phyloP scores from a whole-genome alignment of 1,140 invertebrate genomes.

The Apis cerana region DNA sequence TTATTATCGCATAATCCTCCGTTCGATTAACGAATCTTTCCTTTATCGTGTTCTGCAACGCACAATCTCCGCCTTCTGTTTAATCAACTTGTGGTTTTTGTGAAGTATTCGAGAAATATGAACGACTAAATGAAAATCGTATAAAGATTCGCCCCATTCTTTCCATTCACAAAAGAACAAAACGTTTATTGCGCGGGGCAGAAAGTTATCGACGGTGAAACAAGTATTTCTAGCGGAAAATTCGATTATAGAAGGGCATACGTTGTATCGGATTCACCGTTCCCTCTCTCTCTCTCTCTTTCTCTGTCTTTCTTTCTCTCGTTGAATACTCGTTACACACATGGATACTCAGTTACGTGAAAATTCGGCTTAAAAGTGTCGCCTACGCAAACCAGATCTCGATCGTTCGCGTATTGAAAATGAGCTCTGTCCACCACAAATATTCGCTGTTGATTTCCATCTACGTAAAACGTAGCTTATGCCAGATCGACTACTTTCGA shows the following conservation, averaged over 20 bases:
- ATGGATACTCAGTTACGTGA: neutral
- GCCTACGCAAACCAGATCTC: neutral
- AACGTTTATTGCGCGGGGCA: neutral
- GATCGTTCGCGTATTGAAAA: neutral
- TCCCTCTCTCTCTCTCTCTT: neutral
- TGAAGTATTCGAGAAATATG: neutral
- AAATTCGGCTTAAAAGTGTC: conserved; percentile 19
- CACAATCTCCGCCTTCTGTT: neutral
- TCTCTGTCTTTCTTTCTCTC: no score
- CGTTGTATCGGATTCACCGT: neutral
- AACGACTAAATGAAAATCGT: neutral
- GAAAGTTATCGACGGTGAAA: conserved; percentile 6
- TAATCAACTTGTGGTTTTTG: neutral
- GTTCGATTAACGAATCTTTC: neutral
- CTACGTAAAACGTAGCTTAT: neutral
- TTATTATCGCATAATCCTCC: no score
- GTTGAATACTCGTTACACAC: conserved; percentile 1
- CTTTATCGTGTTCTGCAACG: neutral
- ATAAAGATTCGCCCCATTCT: neutral
- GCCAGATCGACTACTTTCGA: neutral
- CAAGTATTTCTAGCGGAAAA: conserved; percentile 2
- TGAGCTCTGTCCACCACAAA: neutral
- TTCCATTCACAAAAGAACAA: neutral
- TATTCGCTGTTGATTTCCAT: neutral
- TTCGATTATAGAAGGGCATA: conserved; percentile 12